A percentile compares a stretch with the other conserved stretches of the same genome.
These are phyloP conservation scores for Chorisops tibialis DNA, from an alignment of 2,888 invertebrate genomes.

Conservation along the genomic window DNA sequence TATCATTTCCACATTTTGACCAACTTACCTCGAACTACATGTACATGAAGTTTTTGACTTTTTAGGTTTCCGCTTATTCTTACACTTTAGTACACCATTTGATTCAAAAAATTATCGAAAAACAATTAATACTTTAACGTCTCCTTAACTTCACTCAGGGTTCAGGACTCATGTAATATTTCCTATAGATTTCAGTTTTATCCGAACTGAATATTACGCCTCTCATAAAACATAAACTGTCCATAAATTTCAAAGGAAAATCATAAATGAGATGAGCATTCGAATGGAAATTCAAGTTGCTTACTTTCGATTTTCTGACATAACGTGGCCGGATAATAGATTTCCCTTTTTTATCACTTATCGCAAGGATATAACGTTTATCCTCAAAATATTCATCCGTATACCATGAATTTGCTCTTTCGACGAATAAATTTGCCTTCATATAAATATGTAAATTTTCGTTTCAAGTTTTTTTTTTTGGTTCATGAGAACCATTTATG, in stretches of 20 bases:
- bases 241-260: slow-evolving; percentile 1
- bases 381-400: not conserved
- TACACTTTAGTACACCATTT: too few relatives aligned
- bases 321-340: not conserved
- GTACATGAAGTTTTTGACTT: too few relatives aligned
- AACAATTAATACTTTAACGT: too few relatives aligned
- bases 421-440: not conserved
- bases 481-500: too few relatives aligned
- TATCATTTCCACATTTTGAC: too few relatives aligned
- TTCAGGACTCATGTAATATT: too few relatives aligned
- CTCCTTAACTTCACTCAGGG: too few relatives aligned
- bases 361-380: not conserved
- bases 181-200: too few relatives aligned
- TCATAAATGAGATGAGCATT: not conserved
- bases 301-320: not conserved
- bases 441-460: slow-evolving; percentile 12
- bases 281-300: not conserved
- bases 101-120: too few relatives aligned
- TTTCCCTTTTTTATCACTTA: not conserved
- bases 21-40: too few relatives aligned
- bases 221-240: not conserved
- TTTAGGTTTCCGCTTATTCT: too few relatives aligned
- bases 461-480: not conserved
- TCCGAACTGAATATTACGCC: too few relatives aligned
- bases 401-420: not conserved